phyloP scores from a whole-genome alignment of 2,113 vertebrate genomes.

The Atrichornis clamosus region DNA sequence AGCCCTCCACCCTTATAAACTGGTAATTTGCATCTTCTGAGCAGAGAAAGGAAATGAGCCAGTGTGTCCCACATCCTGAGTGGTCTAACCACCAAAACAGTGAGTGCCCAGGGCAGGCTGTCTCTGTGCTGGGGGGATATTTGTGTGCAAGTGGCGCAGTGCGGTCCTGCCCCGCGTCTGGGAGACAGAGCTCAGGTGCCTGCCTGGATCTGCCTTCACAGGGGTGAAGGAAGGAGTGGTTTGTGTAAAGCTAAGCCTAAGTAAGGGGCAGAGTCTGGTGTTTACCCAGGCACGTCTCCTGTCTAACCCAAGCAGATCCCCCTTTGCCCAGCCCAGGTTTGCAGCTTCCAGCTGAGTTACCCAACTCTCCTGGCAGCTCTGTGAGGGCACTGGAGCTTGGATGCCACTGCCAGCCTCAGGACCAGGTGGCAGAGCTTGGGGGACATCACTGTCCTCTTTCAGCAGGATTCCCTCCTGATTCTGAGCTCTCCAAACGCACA shows the following conservation, averaged over 20 bases:
- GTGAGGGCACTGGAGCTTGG: not conserved
- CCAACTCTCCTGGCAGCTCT: not conserved
- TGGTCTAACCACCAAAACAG: not conserved
- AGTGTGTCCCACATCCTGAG: slow-evolving; percentile 43
- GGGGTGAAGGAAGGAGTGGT: not conserved
- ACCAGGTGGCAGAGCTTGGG: fast-evolving
- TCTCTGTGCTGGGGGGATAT: not conserved
- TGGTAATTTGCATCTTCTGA: slow-evolving; percentile 13
- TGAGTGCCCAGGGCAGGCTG: not conserved
- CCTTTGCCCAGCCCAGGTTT: not conserved
- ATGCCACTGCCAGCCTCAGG: not conserved
- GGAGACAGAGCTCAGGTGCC: not conserved
- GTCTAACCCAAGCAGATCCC: not conserved
- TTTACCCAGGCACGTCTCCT: not conserved
- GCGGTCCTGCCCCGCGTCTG: not conserved
- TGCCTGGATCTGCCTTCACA: not conserved
- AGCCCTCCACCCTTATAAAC: not conserved
- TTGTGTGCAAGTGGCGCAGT: not conserved
- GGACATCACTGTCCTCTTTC: not conserved
- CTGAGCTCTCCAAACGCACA: not conserved
- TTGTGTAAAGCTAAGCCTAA: not conserved
- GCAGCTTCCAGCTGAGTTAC: not conserved
- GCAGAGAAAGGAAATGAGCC: slow-evolving; percentile 17
- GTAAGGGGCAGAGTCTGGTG: not conserved
- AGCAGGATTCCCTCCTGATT: not conserved